Evolutionary conservation across 2,797 vertebrate genomes (phyloP).

Genomic region (Intellagama lesueurii): DNA sequence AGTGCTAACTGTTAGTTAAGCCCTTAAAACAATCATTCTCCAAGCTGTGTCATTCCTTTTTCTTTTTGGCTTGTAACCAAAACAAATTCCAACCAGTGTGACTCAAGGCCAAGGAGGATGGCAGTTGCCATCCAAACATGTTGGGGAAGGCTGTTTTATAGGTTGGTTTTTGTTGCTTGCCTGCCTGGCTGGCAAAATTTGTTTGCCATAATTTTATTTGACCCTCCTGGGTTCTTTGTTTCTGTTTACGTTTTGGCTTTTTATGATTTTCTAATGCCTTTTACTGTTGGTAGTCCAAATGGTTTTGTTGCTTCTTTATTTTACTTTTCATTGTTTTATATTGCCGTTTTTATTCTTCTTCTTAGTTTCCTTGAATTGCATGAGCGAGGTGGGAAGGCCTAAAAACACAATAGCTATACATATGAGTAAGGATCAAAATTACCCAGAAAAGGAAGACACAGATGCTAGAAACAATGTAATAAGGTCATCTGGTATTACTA

Average conservation of each 20-base stretch:
- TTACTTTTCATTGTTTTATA: not conserved
- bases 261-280: not conserved
- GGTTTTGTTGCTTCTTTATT: not conserved
- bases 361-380: not conserved
- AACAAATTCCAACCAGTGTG: not conserved
- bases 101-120: not conserved
- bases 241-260: not conserved
- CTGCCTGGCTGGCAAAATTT: too few species aligned
- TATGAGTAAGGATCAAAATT: not conserved
- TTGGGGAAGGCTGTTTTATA: not conserved
- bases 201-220: not conserved
- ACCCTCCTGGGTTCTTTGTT: not conserved
- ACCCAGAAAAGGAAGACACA: not conserved
- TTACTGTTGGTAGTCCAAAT: not conserved
- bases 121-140: not conserved
- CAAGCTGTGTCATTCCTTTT: too few species aligned
- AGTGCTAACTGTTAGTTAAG: not conserved
- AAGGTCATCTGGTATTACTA: conserved; percentile 36
- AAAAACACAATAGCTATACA: not conserved
- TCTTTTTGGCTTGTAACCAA: not conserved
- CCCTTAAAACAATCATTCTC: too few species aligned
- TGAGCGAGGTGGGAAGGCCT: not conserved
- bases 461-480: conserved; percentile 48
- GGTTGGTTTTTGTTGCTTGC: not conserved
- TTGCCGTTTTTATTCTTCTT: not conserved